Percentiles rank a stretch among this genome's conserved stretches.
Evolutionary conservation across 2,888 invertebrate genomes (phyloP).

Genomic region (Actias luna): DNA sequence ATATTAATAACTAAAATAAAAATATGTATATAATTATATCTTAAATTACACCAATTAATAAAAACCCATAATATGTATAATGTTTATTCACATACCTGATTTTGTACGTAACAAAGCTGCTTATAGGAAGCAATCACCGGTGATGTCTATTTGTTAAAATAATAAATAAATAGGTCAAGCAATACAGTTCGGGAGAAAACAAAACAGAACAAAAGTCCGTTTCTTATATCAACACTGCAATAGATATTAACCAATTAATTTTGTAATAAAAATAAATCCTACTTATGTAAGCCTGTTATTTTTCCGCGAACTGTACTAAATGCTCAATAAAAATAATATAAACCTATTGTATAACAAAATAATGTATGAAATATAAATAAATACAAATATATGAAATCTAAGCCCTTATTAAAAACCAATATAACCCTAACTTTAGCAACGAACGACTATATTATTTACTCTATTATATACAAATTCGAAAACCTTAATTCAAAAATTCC

Average conservation of each 20-base stretch:
- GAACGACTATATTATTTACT: conserved; percentile 23
- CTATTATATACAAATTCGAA: conserved; percentile 45
- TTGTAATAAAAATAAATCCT: neutral
- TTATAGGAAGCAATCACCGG: conserved; percentile 28
- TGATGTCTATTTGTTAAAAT: conserved; percentile 27
- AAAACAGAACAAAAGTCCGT: neutral
- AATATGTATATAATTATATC: conserved; percentile 34
- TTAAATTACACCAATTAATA: conserved; percentile 28
- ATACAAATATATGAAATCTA: neutral
- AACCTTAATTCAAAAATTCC: conserved; percentile 34
- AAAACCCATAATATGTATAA: conserved; percentile 21
- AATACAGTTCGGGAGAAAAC: neutral
- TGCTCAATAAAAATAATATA: neutral
- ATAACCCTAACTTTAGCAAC: neutral
- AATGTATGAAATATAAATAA: conserved; percentile 41
- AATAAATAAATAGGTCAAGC: conserved; percentile 33
- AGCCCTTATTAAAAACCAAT: conserved; percentile 26
- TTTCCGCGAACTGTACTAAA: neutral
- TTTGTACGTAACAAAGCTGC: conserved; percentile 30
- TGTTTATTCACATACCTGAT: conserved; percentile 25
- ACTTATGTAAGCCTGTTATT: conserved; percentile 12
- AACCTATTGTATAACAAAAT: neutral
- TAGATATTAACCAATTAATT: neutral
- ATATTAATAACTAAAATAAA: conserved; percentile 16
- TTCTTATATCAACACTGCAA: neutral